phyloP scores from a whole-genome alignment of 2,888 invertebrate genomes.

The Bedellia somnulentella region DNA sequence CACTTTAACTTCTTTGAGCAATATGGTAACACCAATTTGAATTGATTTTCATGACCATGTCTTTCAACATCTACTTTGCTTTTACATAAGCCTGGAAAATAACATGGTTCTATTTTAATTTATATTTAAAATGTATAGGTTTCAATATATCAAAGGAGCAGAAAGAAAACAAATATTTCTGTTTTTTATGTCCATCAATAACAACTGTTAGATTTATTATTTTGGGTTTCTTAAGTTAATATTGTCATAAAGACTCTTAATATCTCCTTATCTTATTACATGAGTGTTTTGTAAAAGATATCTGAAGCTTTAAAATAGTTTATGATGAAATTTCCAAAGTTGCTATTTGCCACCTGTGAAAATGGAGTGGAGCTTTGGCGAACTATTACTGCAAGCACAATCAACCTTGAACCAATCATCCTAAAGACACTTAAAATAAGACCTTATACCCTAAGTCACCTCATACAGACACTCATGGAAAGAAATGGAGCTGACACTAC shows the following conservation, averaged over 20 bases:
- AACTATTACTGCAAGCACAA: no score
- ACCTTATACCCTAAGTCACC: no score
- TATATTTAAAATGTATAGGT: not conserved
- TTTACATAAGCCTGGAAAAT: conserved; percentile 37
- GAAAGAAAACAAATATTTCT: not conserved
- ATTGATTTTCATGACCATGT: conserved; percentile 51
- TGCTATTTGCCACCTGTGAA: no score
- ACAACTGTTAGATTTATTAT: not conserved
- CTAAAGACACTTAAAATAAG: no score
- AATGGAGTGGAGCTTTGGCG: no score
- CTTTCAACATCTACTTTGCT: conserved; percentile 48
- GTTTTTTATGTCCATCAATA: not conserved
- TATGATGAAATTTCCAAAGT: no score
- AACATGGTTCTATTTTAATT: not conserved
- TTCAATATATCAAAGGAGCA: not conserved
- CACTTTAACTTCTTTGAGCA: conserved; percentile 68
- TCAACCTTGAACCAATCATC: no score
- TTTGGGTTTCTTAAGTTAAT: not conserved
- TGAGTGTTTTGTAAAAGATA: no score
- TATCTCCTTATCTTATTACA: no score
- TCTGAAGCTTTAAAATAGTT: no score
- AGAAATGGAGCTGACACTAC: no score
- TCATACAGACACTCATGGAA: no score
- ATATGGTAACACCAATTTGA: conserved; percentile 68
- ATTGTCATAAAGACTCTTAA: not conserved